Evolutionary conservation across 2,888 invertebrate genomes (phyloP).

Genomic region (Perizoma flavofasciatum): DNA sequence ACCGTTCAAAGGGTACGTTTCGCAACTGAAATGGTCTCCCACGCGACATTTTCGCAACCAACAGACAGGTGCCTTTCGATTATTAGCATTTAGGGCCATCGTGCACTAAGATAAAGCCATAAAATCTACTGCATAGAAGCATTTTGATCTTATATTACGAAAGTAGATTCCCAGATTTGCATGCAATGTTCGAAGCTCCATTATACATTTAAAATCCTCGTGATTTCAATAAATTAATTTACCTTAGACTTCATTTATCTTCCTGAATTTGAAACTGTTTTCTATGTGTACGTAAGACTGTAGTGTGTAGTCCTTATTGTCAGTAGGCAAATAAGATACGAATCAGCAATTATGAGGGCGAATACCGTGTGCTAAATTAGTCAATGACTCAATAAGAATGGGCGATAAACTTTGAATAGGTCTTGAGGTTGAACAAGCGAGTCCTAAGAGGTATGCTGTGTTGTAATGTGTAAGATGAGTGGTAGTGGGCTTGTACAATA

Average conservation of each 20-base stretch:
- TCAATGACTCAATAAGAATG: slow-evolving; percentile 23
- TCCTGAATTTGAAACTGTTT: too few relatives aligned
- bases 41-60: slow-evolving; percentile 35
- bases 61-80: slow-evolving; percentile 41
- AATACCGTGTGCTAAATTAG: slow-evolving; percentile 25
- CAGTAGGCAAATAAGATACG: neutral
- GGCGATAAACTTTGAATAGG: slow-evolving; percentile 31
- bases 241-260: too few relatives aligned
- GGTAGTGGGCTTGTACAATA: slow-evolving; percentile 6
- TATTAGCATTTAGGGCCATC: slow-evolving; percentile 32
- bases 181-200: too few relatives aligned
- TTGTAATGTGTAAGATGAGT: slow-evolving; percentile 23
- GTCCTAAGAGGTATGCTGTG: slow-evolving; percentile 16
- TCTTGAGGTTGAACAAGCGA: slow-evolving; percentile 23
- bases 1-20: slow-evolving; percentile 20
- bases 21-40: slow-evolving; percentile 29
- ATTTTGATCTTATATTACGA: too few relatives aligned
- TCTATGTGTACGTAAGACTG: too few relatives aligned
- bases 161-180: too few relatives aligned
- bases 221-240: too few relatives aligned
- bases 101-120: slow-evolving; percentile 2
- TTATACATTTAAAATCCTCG: too few relatives aligned
- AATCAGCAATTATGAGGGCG: slow-evolving; percentile 17
- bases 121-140: neutral
- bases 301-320: too few relatives aligned